Conservation (phyloP, 2,113 vertebrate genomes). For the Sialia sialis region DNA sequence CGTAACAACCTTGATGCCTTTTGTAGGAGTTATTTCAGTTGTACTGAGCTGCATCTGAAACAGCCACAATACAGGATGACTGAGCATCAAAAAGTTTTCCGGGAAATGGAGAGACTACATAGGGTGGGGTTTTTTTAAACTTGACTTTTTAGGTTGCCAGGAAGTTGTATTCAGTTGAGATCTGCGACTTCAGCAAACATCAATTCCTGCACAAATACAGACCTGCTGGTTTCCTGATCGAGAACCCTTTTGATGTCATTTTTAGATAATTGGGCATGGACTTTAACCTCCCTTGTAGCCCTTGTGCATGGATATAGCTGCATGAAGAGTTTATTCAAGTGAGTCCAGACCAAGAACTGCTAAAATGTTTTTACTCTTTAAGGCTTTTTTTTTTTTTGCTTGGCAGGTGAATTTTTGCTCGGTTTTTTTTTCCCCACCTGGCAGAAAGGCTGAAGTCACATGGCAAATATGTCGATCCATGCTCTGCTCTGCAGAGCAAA, state of each 20-base stretch:
- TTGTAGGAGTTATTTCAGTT: not conserved
- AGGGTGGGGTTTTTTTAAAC: not conserved
- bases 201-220: constrained; percentile 53
- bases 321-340: not conserved
- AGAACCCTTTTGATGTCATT: constrained; percentile 36
- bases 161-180: constrained; percentile 44
- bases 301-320: not conserved
- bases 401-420: not conserved
- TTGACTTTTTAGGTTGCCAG: constrained; percentile 44
- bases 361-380: not conserved
- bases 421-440: not conserved
- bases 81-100: constrained; percentile 10
- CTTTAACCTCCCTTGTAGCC: not conserved
- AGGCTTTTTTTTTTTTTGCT: not conserved
- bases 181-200: constrained; percentile 37
- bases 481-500: not conserved
- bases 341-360: not conserved
- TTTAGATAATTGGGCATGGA: not conserved
- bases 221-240: constrained; percentile 13
- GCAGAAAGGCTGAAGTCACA: not conserved
- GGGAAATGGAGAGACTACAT: not conserved
- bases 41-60: not conserved
- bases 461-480: not conserved
- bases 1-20: not conserved
- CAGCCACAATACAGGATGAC: not conserved